Evolutionary conservation across 2,888 invertebrate genomes (phyloP).

Genomic region (Xestia xanthographa): DNA sequence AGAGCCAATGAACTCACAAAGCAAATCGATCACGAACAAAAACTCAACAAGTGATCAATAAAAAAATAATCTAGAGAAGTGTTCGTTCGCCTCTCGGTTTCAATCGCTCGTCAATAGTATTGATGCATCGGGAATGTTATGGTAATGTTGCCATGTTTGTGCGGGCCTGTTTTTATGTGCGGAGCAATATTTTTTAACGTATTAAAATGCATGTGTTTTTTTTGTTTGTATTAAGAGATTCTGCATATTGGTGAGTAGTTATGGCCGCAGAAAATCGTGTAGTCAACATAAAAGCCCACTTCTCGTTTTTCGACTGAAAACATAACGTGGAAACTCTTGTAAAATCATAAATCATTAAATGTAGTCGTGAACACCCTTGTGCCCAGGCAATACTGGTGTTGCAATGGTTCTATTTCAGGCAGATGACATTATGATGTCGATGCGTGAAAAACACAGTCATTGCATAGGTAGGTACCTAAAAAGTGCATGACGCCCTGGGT

Average conservation of each 20-base stretch:
- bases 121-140: slow-evolving; percentile 49
- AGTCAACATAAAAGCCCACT: background rate
- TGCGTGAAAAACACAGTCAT: background rate
- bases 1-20: slow-evolving; percentile 21
- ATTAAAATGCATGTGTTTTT: background rate
- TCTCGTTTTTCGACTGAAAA: background rate
- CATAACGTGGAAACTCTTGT: background rate
- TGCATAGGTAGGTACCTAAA: too few relatives aligned
- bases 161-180: slow-evolving; percentile 4
- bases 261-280: background rate
- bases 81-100: slow-evolving; percentile 65
- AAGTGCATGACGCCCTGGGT: too few relatives aligned
- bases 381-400: background rate
- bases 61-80: slow-evolving; percentile 73
- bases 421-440: background rate
- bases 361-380: background rate
- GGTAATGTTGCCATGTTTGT: slow-evolving; percentile 36
- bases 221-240: background rate
- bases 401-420: background rate
- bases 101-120: slow-evolving; percentile 38
- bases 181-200: background rate
- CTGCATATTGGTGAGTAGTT: background rate
- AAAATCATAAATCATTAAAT: background rate
- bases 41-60: slow-evolving; percentile 62
- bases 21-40: slow-evolving; percentile 47